Evolutionary conservation across 2,113 vertebrate genomes (phyloP).

Genomic region (Oreotragus oreotragus): DNA sequence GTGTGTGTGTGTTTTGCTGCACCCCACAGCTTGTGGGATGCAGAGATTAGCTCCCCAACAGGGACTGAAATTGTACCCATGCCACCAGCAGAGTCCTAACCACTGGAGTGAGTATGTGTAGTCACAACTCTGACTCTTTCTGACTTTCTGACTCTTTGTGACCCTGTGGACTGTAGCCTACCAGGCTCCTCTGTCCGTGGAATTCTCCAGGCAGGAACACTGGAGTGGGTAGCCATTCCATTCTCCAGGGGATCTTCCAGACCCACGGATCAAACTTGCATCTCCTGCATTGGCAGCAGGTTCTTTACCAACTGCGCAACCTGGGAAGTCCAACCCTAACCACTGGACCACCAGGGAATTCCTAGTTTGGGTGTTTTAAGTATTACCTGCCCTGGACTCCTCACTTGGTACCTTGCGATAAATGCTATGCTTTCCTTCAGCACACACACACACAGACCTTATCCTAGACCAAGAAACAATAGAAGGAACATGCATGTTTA

Average conservation of each 20-base stretch:
- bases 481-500: background rate
- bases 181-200: background rate
- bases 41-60: background rate
- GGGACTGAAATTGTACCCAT: background rate
- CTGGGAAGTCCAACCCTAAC: background rate
- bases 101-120: background rate
- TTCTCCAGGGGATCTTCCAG: background rate
- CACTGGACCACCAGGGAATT: background rate
- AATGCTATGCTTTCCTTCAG: background rate
- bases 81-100: background rate
- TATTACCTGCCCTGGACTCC: background rate
- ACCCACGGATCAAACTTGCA: background rate
- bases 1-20: too few relatives aligned
- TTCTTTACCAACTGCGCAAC: background rate
- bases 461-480: background rate
- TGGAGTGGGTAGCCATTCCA: background rate
- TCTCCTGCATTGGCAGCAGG: background rate
- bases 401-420: background rate
- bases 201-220: background rate
- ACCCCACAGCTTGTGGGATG: background rate
- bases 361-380: background rate
- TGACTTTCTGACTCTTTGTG: background rate
- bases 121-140: background rate
- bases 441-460: background rate
- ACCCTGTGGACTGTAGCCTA: background rate